Conservation (phyloP, 2,797 vertebrate genomes). For the Lithobates pipiens region DNA sequence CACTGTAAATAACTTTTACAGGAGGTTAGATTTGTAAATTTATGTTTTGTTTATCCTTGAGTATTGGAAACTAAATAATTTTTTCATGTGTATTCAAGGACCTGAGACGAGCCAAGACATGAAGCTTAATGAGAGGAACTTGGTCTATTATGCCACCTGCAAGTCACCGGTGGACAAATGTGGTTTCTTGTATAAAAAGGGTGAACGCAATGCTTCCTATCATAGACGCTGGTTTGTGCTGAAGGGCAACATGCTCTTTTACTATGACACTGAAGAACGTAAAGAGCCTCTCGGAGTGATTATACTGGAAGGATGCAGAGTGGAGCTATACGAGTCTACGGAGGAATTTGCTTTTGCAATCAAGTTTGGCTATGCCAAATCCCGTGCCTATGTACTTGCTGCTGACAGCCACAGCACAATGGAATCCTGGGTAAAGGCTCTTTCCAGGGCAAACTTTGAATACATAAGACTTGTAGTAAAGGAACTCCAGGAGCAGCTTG, state of each 20-base stretch:
- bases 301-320: conserved; percentile 93
- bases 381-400: conserved; percentile 89
- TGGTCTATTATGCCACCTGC: conserved; percentile 94
- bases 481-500: conserved; percentile 94
- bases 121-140: conserved; percentile 96
- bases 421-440: conserved; percentile 96
- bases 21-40: too few species aligned
- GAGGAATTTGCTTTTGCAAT: conserved; percentile 91
- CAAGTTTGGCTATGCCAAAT: conserved; percentile 84
- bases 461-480: conserved; percentile 94
- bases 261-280: conserved; percentile 92
- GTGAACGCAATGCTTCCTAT: conserved; percentile 89
- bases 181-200: conserved; percentile 92
- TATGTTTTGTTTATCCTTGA: background rate
- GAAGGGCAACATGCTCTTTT: conserved; percentile 98
- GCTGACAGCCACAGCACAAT: conserved; percentile 89
- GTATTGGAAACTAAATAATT: background rate
- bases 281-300: conserved; percentile 92
- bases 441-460: conserved; percentile 93
- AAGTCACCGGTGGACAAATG: conserved; percentile 89
- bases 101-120: conserved; percentile 73
- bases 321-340: conserved; percentile 91
- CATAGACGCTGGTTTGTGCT: conserved; percentile 97
- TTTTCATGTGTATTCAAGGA: conserved; percentile 17
- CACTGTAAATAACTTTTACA: too few species aligned